These are phyloP conservation scores for Misgurnus anguillicaudatus DNA, from an alignment of 2,113 vertebrate species.

Conservation along the genomic window DNA sequence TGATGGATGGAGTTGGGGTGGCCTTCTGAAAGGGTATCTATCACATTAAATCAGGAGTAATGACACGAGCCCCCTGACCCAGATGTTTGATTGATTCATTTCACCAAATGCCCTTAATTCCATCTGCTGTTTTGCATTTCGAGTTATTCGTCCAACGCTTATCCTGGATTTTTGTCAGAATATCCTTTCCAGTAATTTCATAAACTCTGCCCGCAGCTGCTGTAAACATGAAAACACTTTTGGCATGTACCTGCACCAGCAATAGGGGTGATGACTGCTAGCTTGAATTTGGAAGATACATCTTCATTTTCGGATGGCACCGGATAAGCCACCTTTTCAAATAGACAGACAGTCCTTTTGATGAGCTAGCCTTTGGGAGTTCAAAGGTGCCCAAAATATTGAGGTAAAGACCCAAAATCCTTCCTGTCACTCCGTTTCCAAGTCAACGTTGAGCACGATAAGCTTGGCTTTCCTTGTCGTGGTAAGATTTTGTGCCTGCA, in stretches of 20 bases:
- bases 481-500: conserved; percentile 63
- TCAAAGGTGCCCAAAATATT: conserved; percentile 43
- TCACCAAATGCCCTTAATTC: conserved; percentile 54
- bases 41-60: conserved; percentile 78
- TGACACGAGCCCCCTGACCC: conserved; percentile 69
- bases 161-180: conserved; percentile 39
- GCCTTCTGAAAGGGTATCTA: conserved; percentile 77
- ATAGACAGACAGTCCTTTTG: conserved; percentile 29
- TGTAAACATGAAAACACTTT: conserved; percentile 34
- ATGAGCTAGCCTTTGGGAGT: conserved; percentile 27
- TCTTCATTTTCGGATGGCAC: conserved; percentile 42
- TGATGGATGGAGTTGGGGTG: conserved; percentile 73
- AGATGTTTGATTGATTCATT: conserved; percentile 74
- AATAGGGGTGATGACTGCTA: neutral
- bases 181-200: conserved; percentile 17
- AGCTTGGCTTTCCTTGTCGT: conserved; percentile 70
- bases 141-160: conserved; percentile 13
- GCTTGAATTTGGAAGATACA: conserved; percentile 40
- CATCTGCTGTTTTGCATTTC: conserved; percentile 48
- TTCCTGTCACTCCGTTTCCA: conserved; percentile 63
- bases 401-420: conserved; percentile 67
- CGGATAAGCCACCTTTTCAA: conserved; percentile 13
- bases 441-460: conserved; percentile 70
- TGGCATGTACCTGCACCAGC: conserved; percentile 28
- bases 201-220: conserved; percentile 21